phyloP scores from a whole-genome alignment of 2,888 invertebrate genomes.

The Auanema sp. region DNA sequence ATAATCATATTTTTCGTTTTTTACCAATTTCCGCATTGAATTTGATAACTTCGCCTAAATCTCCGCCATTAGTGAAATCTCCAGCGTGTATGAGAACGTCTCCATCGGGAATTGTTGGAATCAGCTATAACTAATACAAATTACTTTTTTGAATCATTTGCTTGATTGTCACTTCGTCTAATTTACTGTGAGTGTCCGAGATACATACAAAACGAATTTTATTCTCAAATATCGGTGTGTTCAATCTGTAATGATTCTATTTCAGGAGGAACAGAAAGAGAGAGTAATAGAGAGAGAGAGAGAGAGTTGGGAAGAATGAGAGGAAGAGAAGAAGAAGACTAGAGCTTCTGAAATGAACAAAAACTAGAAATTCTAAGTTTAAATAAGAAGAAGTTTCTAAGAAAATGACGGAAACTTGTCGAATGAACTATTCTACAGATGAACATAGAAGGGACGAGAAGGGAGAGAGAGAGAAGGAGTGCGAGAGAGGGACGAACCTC shows the following conservation, averaged over 20 bases:
- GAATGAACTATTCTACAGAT: background rate
- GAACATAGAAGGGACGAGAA: background rate
- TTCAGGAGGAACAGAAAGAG: too few species aligned
- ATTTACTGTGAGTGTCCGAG: constrained; percentile 61
- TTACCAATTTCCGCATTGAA: constrained; percentile 62
- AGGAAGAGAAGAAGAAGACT: too few species aligned
- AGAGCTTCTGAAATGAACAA: too few species aligned
- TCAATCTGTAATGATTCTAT: constrained; percentile 41
- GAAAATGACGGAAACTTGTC: background rate
- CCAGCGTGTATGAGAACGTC: constrained; percentile 63
- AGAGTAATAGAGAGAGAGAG: too few species aligned
- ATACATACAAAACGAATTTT: constrained; percentile 58
- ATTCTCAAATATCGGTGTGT: constrained; percentile 51
- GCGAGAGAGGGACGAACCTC: constrained; percentile 30
- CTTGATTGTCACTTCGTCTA: constrained; percentile 37
- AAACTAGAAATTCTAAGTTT: too few species aligned
- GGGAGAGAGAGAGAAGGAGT: too few species aligned
- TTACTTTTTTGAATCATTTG: background rate
- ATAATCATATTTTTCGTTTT: background rate
- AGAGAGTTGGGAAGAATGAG: too few species aligned
- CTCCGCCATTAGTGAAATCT: constrained; percentile 62
- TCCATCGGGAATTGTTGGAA: constrained; percentile 45
- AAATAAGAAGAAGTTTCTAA: too few species aligned
- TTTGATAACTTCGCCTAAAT: constrained; percentile 61
- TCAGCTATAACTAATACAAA: constrained; percentile 2